Evolutionary conservation across 2,797 vertebrate genomes (phyloP).

Genomic region (Microctenopoma stevenorrisi): DNA sequence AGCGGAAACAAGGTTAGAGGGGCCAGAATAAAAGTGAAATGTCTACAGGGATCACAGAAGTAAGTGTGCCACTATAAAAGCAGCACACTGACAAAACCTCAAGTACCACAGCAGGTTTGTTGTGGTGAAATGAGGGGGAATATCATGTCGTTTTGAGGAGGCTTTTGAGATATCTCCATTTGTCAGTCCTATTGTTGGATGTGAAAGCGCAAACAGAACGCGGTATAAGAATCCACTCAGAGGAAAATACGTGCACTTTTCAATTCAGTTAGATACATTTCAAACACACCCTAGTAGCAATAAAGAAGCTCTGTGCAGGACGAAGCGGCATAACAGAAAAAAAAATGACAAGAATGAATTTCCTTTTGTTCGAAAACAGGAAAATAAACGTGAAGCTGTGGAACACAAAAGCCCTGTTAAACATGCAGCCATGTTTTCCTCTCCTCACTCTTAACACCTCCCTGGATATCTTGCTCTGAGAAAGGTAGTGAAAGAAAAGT

Average conservation of each 20-base stretch:
- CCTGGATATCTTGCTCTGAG: conserved; percentile 54
- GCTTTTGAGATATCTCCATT: conserved; percentile 56
- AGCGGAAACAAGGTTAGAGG: conserved; percentile 45
- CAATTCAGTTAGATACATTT: conserved; percentile 57
- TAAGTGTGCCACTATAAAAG: conserved; percentile 29
- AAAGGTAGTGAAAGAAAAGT: conserved; percentile 55
- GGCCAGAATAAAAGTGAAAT: conserved; percentile 32
- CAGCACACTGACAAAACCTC: conserved; percentile 12
- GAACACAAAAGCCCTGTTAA: conserved; percentile 61
- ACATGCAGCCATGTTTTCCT: conserved; percentile 48
- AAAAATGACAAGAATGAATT: conserved; percentile 51
- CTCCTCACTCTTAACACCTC: conserved; percentile 58
- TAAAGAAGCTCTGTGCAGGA: conserved; percentile 49
- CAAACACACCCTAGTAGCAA: conserved; percentile 53
- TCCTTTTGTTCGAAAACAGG: conserved; percentile 50
- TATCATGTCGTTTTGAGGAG: conserved; percentile 55
- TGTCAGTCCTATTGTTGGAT: conserved; percentile 49
- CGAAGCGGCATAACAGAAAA: conserved; percentile 35
- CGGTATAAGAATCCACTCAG: conserved; percentile 41
- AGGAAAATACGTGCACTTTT: conserved; percentile 18
- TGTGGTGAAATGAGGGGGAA: conserved; percentile 49
- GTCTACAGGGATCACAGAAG: conserved; percentile 42
- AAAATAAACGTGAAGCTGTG: conserved; percentile 52
- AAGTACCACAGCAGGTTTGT: conserved; percentile 37
- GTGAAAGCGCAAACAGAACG: conserved; percentile 43